Base-by-base conservation (phyloP, 1,140 invertebrate species). In the Holotrichia oblita region DNA sequence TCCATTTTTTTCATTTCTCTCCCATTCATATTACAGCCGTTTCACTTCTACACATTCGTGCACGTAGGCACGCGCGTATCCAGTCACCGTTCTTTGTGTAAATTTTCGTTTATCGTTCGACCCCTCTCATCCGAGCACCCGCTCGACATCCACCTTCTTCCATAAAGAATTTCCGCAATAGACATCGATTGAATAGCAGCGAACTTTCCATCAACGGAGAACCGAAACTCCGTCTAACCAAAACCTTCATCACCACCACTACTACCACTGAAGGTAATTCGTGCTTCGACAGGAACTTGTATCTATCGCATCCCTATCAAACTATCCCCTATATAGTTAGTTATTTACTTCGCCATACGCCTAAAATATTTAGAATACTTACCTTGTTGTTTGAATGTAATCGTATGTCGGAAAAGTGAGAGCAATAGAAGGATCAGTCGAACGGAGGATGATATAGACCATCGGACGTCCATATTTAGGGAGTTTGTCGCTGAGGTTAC, bases 351-450 rank as follows among this genome's bases (percentile, higher is more conserved):
- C n/a, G 44, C 12, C 12, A 10, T 12, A 12, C 12, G n/a, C 4
- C 17, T 64, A 7, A 27, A 22, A 24, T 64, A 22, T 9, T 64
- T 64, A 7, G 61, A 77, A 22, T 22, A 76, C 69, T 82, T 81
- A 84, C 83, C 83, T 83, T 83, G 77, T 77, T 82, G 83, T 82
- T 84, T 84, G 59, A 84, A 83, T 55, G 83, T 83, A 9, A 82
- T 81, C 22, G 83, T 83, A 76, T 81, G 79, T 48, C 81, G 80
- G 20, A 84, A 77, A 69, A 80, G 78, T 55, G 80, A 79, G 74
- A 80, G n/a, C n/a, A 73, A 79, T 42, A 84, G 77, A 59, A 83
- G 59, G 64, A 83, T 81, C 76, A 78, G 79, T 77, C 81, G 59
- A 40, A 77, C 79, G 79, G 80, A 74, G 77, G 80, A 80, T 76